phyloP scores from a whole-genome alignment of 2,797 vertebrate genomes.

The Sebastes minor region DNA sequence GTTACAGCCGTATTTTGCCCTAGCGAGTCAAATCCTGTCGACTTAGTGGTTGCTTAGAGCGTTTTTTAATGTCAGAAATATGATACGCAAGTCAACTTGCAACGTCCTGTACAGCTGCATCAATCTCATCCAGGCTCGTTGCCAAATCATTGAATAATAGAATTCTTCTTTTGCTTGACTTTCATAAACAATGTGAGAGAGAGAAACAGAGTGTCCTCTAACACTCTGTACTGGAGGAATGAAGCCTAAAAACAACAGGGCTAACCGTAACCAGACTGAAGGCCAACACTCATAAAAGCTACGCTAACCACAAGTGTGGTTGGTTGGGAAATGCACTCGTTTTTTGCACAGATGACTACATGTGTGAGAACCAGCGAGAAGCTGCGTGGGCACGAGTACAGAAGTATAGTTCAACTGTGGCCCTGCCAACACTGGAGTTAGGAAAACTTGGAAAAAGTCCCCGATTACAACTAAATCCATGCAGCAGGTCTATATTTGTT shows the following conservation, averaged over 20 bases:
- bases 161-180: not conserved
- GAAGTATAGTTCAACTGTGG: not conserved
- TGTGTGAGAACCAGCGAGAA: slow-evolving; percentile 28
- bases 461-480: not conserved
- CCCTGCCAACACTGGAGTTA: not conserved
- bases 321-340: slow-evolving; percentile 40
- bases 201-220: not conserved
- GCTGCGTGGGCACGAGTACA: slow-evolving; percentile 3
- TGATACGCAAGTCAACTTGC: not conserved
- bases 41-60: not conserved
- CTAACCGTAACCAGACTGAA: slow-evolving; percentile 7
- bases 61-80: not conserved
- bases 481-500: not conserved
- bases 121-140: not conserved
- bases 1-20: not conserved
- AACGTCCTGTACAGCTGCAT: not conserved
- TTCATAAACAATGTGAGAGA: not conserved
- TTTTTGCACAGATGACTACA: slow-evolving; percentile 34
- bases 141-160: not conserved
- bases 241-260: slow-evolving; percentile 22
- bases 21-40: not conserved
- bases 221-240: not conserved
- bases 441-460: slow-evolving; percentile 9
- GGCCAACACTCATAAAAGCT: slow-evolving; percentile 47
- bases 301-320: slow-evolving; percentile 41